These are phyloP conservation scores for Pyrocephalus nanus DNA, from an alignment of 2,797 vertebrate species.

Conservation along the genomic window DNA sequence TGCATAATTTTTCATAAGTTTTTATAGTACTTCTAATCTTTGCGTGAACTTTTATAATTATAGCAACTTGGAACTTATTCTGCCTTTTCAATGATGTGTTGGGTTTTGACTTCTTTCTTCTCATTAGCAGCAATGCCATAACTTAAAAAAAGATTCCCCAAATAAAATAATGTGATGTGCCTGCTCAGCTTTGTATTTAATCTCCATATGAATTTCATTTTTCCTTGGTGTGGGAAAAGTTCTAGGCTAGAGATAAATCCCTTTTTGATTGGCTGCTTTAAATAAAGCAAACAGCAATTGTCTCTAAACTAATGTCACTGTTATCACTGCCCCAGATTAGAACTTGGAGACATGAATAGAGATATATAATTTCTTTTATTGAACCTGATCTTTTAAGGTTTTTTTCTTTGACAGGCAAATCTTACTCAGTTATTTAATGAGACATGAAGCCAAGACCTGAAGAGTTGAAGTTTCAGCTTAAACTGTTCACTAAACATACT, in stretches of 20 bases:
- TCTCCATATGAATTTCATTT: slow-evolving; percentile 1
- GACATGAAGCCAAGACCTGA: not conserved
- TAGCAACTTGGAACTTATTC: not conserved
- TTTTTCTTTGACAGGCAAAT: not conserved
- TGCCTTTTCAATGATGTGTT: not conserved
- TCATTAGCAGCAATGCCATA: not conserved
- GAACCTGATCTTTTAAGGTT: not conserved
- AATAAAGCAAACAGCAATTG: slow-evolving; percentile 14
- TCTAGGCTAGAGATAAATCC: slow-evolving; percentile 9
- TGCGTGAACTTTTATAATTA: not conserved
- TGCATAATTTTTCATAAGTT: not conserved
- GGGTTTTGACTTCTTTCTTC: not conserved
- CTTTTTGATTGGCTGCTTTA: not conserved
- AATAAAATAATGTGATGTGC: not conserved
- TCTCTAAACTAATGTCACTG: not conserved
- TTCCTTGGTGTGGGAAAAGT: slow-evolving; percentile 4
- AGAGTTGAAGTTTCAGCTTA: not conserved
- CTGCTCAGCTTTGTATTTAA: not conserved
- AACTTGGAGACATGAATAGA: not conserved
- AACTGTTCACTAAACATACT: not conserved
- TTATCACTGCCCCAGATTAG: not conserved
- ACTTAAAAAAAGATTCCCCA: not conserved
- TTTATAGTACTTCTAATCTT: not conserved
- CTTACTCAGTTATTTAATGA: not conserved
- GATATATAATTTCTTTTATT: not conserved